These are phyloP conservation scores for Leptobrachium ailaonicum DNA, from an alignment of 2,113 vertebrate species.

Conservation along the genomic window DNA sequence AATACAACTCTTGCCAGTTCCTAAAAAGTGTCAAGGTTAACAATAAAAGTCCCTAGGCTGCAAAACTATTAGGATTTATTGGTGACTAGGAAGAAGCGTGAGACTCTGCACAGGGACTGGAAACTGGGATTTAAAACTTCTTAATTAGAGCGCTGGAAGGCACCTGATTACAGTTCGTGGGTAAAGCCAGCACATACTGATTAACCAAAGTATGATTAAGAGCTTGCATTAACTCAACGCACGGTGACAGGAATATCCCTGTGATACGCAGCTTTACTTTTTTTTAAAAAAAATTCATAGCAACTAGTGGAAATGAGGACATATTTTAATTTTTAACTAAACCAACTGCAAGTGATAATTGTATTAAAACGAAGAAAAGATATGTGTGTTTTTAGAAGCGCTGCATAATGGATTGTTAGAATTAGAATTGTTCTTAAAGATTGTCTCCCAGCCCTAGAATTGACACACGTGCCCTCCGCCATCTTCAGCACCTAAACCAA, in stretches of 20 bases:
- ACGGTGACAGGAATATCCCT: neutral
- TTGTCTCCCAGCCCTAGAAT: no score
- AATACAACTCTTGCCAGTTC: neutral
- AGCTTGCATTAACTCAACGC: neutral
- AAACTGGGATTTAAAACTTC: neutral
- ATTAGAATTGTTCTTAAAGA: no score
- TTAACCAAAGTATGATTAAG: neutral
- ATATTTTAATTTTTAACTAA: no score
- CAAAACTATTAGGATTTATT: neutral
- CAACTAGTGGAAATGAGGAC: no score
- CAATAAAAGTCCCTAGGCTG: neutral
- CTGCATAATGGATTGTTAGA: no score
- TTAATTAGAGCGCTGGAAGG: neutral
- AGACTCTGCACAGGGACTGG: neutral
- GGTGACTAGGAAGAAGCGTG: neutral
- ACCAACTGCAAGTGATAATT: no score
- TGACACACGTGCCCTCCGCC: no score
- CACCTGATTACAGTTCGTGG: neutral
- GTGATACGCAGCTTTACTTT: neutral
- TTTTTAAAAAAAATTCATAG: no score
- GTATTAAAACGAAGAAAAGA: no score
- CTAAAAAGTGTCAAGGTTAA: conserved; percentile 1
- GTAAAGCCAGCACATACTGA: neutral
- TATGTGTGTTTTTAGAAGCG: no score
- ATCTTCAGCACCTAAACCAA: no score